Evolutionary conservation across 2,888 invertebrate species (phyloP).

Genomic region (Teinopalpus imperialis): DNA sequence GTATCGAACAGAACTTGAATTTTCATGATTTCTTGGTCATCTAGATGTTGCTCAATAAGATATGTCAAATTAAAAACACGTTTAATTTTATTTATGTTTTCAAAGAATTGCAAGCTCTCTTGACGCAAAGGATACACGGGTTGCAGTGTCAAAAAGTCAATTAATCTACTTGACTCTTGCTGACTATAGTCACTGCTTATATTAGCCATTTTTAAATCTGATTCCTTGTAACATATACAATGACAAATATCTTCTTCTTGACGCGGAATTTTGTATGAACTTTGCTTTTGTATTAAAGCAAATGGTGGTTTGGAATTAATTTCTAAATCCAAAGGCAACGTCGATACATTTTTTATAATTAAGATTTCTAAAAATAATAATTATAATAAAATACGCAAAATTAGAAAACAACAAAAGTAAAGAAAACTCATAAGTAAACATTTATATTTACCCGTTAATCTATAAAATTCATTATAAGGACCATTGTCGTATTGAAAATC

Average conservation of each 20-base stretch:
- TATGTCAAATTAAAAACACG: conserved; percentile 64
- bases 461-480: conserved; percentile 64
- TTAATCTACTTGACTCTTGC: conserved; percentile 49
- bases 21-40: conserved; percentile 71
- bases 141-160: conserved; percentile 63
- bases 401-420: too few species aligned
- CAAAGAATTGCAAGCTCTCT: conserved; percentile 61
- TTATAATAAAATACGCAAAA: not conserved
- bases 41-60: conserved; percentile 57
- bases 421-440: too few species aligned
- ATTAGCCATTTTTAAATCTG: conserved; percentile 56
- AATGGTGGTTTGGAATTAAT: conserved; percentile 76
- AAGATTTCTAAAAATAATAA: conserved; percentile 69
- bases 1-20: conserved; percentile 70
- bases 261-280: conserved; percentile 56
- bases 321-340: conserved; percentile 70
- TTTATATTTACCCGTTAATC: conserved; percentile 62
- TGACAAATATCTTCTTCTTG: conserved; percentile 60
- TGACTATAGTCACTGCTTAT: conserved; percentile 47
- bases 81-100: conserved; percentile 72
- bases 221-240: conserved; percentile 61
- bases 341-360: conserved; percentile 78
- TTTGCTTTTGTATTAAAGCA: conserved; percentile 59
- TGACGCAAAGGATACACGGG: conserved; percentile 57
- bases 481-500: conserved; percentile 76